These are phyloP conservation scores for Sminthurinus aureus DNA, from an alignment of 2,888 invertebrate genomes.

Conservation along the genomic window DNA sequence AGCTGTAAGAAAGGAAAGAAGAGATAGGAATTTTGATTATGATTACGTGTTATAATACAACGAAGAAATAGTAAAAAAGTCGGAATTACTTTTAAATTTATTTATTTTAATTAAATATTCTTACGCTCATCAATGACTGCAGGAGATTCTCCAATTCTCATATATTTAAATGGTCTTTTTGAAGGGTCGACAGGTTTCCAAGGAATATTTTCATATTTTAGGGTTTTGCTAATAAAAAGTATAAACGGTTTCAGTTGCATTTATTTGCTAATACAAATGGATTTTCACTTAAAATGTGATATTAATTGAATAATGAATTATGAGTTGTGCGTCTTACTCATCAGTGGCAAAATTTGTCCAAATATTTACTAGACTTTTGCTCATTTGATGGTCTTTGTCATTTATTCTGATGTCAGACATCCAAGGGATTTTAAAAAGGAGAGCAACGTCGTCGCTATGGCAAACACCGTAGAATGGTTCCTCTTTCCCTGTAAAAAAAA, in stretches of 20 bases:
- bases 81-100: no score
- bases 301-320: not conserved
- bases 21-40: no score
- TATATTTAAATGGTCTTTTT: constrained; percentile 40
- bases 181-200: constrained; percentile 45
- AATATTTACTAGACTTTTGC: constrained; percentile 22
- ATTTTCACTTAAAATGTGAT: not conserved
- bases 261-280: no score
- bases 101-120: no score
- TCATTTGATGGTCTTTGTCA: constrained; percentile 29
- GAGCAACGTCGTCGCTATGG: constrained; percentile 15
- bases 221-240: constrained; percentile 27
- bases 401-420: not conserved
- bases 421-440: constrained; percentile 32
- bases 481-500: no score
- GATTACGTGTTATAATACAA: no score
- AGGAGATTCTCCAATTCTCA: constrained; percentile 49
- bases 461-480: constrained; percentile 32
- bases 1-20: no score
- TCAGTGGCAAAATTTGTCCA: constrained; percentile 29
- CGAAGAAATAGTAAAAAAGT: no score
- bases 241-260: not conserved
- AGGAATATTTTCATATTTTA: constrained; percentile 46
- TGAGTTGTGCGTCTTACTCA: constrained; percentile 21
- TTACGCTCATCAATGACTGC: constrained; percentile 52